phyloP scores from a whole-genome alignment of 37 sponge, comb jelly and placozoan genomes.

The Aplysina aerophoba region DNA sequence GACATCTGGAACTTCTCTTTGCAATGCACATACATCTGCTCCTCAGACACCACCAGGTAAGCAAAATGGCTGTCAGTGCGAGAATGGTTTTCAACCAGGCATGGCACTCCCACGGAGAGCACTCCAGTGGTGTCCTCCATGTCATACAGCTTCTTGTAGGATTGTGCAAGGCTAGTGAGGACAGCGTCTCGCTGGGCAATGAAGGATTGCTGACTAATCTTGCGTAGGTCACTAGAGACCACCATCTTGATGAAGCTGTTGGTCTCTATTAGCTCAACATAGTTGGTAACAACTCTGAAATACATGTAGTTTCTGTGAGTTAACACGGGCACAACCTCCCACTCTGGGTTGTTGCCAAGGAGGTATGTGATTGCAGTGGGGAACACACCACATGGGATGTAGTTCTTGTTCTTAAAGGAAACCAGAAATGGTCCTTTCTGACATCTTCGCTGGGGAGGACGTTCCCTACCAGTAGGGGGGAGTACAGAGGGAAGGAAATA shows the following conservation, averaged over 20 bases:
- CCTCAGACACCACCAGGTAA: too few species aligned
- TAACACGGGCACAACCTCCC: background rate
- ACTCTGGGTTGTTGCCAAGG: background rate
- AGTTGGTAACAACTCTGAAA: background rate
- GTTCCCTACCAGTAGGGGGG: too few species aligned
- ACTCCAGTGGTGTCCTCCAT: constrained; percentile 17
- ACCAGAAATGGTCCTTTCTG: too few species aligned
- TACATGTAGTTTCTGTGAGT: background rate
- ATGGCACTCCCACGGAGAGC: constrained; percentile 1
- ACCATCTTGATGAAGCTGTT: constrained; percentile 20
- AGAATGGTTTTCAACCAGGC: too few species aligned
- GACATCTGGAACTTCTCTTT: too few species aligned
- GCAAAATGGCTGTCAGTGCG: too few species aligned
- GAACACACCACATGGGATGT: constrained; percentile 26
- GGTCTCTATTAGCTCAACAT: constrained; percentile 3
- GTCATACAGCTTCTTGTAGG: background rate
- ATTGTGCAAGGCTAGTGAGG: background rate
- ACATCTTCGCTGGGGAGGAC: too few species aligned
- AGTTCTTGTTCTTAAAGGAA: background rate
- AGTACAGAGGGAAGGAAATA: too few species aligned
- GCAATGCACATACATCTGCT: too few species aligned
- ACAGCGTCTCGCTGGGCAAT: background rate
- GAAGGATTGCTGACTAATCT: background rate
- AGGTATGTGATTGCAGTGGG: background rate
- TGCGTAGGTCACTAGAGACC: background rate